These are phyloP conservation scores for Catharus bicknelli DNA, from an alignment of 2,113 vertebrate genomes.

Conservation along the genomic window DNA sequence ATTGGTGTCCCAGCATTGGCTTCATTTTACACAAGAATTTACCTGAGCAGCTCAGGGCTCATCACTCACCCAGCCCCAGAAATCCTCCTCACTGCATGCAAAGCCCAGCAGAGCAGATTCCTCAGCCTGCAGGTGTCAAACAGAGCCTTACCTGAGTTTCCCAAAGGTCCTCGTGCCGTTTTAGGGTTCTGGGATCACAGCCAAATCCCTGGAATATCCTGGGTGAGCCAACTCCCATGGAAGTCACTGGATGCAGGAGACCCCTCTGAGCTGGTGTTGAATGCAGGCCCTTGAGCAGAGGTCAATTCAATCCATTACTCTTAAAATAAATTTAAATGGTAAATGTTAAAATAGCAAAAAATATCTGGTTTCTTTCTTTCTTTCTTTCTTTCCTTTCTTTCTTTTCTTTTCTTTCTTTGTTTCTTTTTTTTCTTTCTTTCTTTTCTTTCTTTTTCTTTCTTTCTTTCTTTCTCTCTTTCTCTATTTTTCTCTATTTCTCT, in stretches of 20 bases:
- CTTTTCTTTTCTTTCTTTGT: too few species aligned
- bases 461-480: too few species aligned
- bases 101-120: not conserved
- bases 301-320: not conserved
- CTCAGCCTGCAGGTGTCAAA: not conserved
- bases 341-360: not conserved
- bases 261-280: not conserved
- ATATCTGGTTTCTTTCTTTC: not conserved
- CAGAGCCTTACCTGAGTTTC: fast-evolving
- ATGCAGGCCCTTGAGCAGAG: fast-evolving
- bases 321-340: not conserved
- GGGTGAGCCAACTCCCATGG: not conserved
- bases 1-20: not conserved
- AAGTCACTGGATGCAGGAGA: not conserved
- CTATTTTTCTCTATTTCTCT: not conserved
- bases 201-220: not conserved
- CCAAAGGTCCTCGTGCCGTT: not conserved
- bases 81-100: not conserved
- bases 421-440: too few species aligned
- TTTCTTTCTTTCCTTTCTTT: too few species aligned
- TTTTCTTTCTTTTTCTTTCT: too few species aligned
- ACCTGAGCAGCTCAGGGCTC: not conserved
- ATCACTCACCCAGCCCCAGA: not conserved
- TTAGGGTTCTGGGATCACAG: fast-evolving
- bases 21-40: not conserved